These are phyloP conservation scores for Myiotriccus ornatus DNA, from an alignment of 2,797 vertebrate species.

Conservation along the genomic window DNA sequence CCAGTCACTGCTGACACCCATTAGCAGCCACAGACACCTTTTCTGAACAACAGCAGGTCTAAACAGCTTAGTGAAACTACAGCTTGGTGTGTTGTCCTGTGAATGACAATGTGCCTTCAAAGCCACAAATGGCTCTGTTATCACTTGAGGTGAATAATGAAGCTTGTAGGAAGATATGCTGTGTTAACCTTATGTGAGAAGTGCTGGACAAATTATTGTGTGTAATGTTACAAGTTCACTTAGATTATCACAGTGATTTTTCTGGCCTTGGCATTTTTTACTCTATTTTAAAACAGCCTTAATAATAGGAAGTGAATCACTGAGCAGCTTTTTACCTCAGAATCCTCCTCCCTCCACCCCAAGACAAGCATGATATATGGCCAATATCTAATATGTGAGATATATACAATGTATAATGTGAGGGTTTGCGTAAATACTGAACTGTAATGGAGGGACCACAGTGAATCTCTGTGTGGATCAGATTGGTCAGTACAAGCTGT, in stretches of 20 bases:
- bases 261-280: background rate
- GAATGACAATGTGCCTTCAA: background rate
- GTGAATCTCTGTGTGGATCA: background rate
- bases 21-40: background rate
- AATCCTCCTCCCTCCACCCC: background rate
- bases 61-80: background rate
- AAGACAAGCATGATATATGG: background rate
- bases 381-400: background rate
- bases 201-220: background rate
- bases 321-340: background rate
- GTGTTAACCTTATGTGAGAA: background rate
- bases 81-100: background rate
- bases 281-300: background rate
- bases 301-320: background rate
- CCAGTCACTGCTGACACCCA: background rate
- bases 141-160: background rate
- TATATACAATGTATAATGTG: background rate
- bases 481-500: background rate
- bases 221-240: background rate
- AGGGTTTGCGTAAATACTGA: background rate
- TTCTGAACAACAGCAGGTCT: background rate
- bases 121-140: background rate
- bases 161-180: background rate
- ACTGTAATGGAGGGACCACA: background rate
- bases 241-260: background rate